Evolutionary conservation across 2,888 invertebrate species (phyloP), one percentile per base, ranked within the genome.

Genomic region (Drosophila anomalata): DNA sequence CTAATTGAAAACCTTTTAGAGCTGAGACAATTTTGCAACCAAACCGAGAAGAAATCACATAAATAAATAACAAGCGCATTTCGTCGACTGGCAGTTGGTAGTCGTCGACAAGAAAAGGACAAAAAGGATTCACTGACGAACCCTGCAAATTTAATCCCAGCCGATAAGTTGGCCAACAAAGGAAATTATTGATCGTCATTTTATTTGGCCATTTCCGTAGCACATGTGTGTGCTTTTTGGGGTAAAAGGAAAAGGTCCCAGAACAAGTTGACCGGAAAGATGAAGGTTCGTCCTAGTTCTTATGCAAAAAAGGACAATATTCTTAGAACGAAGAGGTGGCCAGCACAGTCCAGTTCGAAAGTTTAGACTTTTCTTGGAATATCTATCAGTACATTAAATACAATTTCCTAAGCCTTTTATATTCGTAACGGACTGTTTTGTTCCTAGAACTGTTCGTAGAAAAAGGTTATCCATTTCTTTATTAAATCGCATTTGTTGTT

Each of bases 111-210:
- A 48, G 63, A 82, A 78, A 69, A 60, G 77, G 56, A 61, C 73
- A 73, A 42, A 69, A 73, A 71, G 74, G 70, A 73, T 83, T 77
- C 73, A 63, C 66, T 65, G 67, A 67, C 71, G 77, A 80, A 75
- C 69, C 77, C 76, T 61, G 70, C 63, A 73, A 76, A 77, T 76
- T 73, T 81, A 88, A 85, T 82, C 79, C 79, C 76, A 73, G 75
- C 77, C 74, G 75, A 75, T 73, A 77, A 77, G 79, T 73, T 77
- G 73, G 71, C 63, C 77, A 66, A 67, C 53, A 47, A 51, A 74
- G 61, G 60, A 83, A 76, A 75, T 88, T 84, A 88, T 84, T 88
- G 84, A 84, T 84, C 71, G 77, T 42, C 77, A 69, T 82, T 85
- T 79, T 83, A 83, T 78, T 75, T 70, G 74, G 71, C 79, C 58